Evolutionary conservation across 2,888 invertebrate genomes (phyloP).

Genomic region (Invenusta paracnida): DNA sequence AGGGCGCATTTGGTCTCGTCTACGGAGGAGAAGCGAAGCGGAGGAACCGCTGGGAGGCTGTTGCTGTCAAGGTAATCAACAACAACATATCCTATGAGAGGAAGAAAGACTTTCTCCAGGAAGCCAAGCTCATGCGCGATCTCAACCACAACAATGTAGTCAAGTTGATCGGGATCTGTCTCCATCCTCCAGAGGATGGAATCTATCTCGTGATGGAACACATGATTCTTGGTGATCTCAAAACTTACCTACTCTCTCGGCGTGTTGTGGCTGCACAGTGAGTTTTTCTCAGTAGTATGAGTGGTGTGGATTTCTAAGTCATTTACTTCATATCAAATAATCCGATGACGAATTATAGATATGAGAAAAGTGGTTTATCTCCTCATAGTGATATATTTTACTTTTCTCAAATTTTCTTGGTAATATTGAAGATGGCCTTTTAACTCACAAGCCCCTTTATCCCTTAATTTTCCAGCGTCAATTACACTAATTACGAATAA

Average conservation of each 20-base stretch:
- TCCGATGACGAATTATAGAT: no score
- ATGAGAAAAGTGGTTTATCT: no score
- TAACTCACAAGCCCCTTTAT: no score
- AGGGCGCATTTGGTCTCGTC: conserved; percentile 86
- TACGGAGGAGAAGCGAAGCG: conserved; percentile 81
- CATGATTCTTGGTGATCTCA: conserved; percentile 82
- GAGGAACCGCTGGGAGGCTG: conserved; percentile 68
- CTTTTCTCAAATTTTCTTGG: no score
- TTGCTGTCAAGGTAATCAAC: conserved; percentile 75
- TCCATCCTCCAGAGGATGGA: conserved; percentile 71
- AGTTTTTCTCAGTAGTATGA: background rate
- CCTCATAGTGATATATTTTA: no score
- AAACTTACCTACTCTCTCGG: conserved; percentile 78
- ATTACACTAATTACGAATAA: no score
- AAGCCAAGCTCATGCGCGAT: conserved; percentile 87
- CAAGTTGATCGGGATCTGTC: conserved; percentile 76
- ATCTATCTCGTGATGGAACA: conserved; percentile 88
- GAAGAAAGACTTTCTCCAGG: conserved; percentile 81
- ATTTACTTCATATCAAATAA: no score
- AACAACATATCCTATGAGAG: conserved; percentile 76
- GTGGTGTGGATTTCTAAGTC: no score
- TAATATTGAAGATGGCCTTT: no score
- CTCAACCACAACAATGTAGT: conserved; percentile 85
- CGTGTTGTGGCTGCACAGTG: conserved; percentile 70
- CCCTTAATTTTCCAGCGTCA: no score